phyloP scores from a whole-genome alignment of 2,888 invertebrate species.

The Campoletis raptor region DNA sequence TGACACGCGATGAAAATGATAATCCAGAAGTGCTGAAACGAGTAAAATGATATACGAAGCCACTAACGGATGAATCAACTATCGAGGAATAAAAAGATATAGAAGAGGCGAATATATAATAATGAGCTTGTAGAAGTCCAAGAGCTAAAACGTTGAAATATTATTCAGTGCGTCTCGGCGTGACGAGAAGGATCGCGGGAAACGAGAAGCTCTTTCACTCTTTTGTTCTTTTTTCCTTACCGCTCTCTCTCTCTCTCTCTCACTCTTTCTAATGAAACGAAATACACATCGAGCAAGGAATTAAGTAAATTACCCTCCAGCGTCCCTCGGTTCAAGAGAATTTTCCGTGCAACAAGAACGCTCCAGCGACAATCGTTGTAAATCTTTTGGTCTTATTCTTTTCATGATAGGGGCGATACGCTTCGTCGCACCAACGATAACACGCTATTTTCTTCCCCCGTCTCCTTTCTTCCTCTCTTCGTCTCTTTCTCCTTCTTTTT shows the following conservation, averaged over 20 bases:
- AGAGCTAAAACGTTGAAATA: conserved; percentile 73
- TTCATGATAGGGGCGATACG: conserved; percentile 42
- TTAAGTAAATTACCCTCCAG: conserved; percentile 77
- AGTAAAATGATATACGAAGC: conserved; percentile 26
- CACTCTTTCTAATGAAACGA: conserved; percentile 34
- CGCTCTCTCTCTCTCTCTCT: conserved; percentile 5
- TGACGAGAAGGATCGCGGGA: conserved; percentile 24
- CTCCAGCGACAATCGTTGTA: conserved; percentile 53
- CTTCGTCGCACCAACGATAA: conserved; percentile 58
- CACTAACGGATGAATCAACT: conserved; percentile 28
- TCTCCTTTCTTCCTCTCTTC: background rate
- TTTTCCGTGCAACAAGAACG: conserved; percentile 51
- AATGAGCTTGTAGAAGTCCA: conserved; percentile 57
- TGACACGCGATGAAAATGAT: conserved; percentile 73
- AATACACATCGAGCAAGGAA: conserved; percentile 73
- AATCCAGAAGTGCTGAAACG: conserved; percentile 50
- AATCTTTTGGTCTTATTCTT: conserved; percentile 65
- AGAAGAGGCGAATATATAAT: conserved; percentile 48
- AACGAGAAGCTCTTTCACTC: conserved; percentile 22
- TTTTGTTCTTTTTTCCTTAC: background rate
- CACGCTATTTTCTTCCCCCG: conserved; percentile 26
- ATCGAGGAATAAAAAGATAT: conserved; percentile 15
- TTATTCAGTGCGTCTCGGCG: conserved; percentile 69
- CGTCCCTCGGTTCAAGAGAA: conserved; percentile 56
- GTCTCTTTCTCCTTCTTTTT: background rate